Evolutionary conservation across 1,140 invertebrate genomes (phyloP).

Genomic region (Drosophila kurseongensis): DNA sequence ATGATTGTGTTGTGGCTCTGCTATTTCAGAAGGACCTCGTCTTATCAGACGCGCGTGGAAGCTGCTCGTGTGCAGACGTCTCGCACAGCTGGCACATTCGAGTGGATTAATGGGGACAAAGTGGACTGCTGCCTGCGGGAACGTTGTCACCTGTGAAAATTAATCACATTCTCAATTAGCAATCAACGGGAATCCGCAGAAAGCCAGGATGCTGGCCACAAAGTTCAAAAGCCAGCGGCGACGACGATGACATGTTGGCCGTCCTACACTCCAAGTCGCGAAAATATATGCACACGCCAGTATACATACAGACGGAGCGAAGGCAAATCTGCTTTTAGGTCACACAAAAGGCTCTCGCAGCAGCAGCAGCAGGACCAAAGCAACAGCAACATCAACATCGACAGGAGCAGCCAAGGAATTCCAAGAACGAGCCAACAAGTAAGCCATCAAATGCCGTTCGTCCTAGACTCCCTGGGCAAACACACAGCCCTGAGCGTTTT

Average conservation of each 20-base stretch:
- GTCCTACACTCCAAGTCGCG: slow-evolving; percentile 4
- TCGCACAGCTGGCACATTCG: slow-evolving; percentile 23
- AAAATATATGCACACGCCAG: slow-evolving; percentile 45
- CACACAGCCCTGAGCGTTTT: neutral
- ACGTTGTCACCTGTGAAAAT: slow-evolving; percentile 39
- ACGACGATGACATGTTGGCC: slow-evolving; percentile 19
- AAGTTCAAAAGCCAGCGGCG: slow-evolving; percentile 3
- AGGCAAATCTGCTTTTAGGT: slow-evolving; percentile 52
- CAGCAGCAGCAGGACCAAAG: slow-evolving; percentile 8
- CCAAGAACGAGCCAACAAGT: slow-evolving; percentile 34
- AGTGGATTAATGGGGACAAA: slow-evolving; percentile 1
- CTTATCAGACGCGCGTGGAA: slow-evolving; percentile 80
- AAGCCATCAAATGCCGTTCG: slow-evolving; percentile 15
- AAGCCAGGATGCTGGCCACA: slow-evolving; percentile 9
- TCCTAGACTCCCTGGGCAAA: slow-evolving; percentile 2
- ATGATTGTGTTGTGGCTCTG: slow-evolving; percentile 20
- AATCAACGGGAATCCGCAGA: neutral
- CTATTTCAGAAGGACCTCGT: slow-evolving; percentile 34
- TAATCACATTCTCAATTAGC: slow-evolving; percentile 25
- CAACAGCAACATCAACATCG: slow-evolving; percentile 7
- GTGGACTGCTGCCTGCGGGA: slow-evolving; percentile 16
- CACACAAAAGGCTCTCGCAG: slow-evolving; percentile 49
- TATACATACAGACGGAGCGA: slow-evolving; percentile 50
- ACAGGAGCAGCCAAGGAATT: slow-evolving; percentile 16
- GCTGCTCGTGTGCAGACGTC: slow-evolving; percentile 69